Base-by-base conservation (phyloP, 2,888 invertebrate species). In the Anorthoa munda region DNA sequence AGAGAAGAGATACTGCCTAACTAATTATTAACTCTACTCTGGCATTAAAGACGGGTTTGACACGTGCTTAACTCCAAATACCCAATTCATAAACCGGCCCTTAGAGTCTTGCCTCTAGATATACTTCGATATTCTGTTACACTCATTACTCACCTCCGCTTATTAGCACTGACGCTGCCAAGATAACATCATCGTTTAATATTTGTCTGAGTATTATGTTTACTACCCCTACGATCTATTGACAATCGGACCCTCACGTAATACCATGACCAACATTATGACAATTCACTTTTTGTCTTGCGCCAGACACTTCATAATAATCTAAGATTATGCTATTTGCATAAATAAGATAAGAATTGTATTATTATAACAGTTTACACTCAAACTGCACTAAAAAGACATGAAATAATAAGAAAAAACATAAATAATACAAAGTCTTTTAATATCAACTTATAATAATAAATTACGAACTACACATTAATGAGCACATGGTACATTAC, bases 401-500 rank as follows among this genome's bases (percentile, higher is more conserved):
- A 51, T 56, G 50, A 18, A 23, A 65, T 21, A 60, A 78, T 51
- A 61, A 65, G 15, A 55, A 69, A 17, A 61, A 51, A 65, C 46
- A 56, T 65, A 60, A 56, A 61, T 61, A 26, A 58, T 46, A 23
- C 39, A 61, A 58, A 50, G 21, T 66, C 11, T 75, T 73, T 66
- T 75, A 81, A 55, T 71, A 71, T 61, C n/a, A 58, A 58, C 51
- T 77, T 72, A 65, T 31, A 66, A 55, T 23, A 50, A 59, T 61
- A 63, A 55, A 48, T 45, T 61, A 65, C 46, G 0, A 61, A 23
- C 65, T 81, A 72, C 53, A 66, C 45, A 65, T 61, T 55, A 58
- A 55, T 70, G 53, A 78, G 82, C 67, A 74, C 45, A 65, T 31
- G 60, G 26, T 51, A 67, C 53, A 55, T 67, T 46, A 79, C 50